Conservation (phyloP, 2,113 vertebrate species). For the Laticauda colubrina region DNA sequence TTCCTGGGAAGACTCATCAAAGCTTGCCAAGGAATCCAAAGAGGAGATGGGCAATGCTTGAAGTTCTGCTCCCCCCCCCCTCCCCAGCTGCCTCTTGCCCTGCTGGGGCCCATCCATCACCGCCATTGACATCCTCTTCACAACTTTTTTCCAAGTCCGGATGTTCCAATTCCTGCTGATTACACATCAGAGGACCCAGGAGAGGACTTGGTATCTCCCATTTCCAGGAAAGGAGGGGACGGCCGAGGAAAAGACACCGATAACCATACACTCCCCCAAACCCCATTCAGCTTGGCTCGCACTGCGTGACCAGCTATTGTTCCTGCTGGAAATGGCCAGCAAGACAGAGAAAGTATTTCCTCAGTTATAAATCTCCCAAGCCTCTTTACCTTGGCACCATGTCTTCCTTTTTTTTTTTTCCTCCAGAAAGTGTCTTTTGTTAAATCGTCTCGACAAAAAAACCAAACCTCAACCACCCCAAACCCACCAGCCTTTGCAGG, state of each 20-base stretch:
- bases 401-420: slow-evolving; percentile 64
- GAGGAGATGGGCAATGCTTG: slow-evolving; percentile 74
- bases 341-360: slow-evolving; percentile 76
- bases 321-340: slow-evolving; percentile 66
- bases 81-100: slow-evolving; percentile 46
- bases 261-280: slow-evolving; percentile 66
- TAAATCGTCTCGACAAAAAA: not conserved
- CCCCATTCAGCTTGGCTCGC: slow-evolving; percentile 65
- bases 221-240: slow-evolving; percentile 87
- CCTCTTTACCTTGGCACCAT: slow-evolving; percentile 61
- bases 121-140: slow-evolving; percentile 71
- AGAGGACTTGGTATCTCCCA: slow-evolving; percentile 61
- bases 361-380: slow-evolving; percentile 80
- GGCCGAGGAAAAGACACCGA: slow-evolving; percentile 71
- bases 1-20: slow-evolving; percentile 50
- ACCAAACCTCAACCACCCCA: not conserved
- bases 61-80: slow-evolving; percentile 58
- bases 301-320: slow-evolving; percentile 82
- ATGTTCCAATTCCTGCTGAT: slow-evolving; percentile 75
- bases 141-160: slow-evolving; percentile 74
- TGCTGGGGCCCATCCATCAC: slow-evolving; percentile 70
- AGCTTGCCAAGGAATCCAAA: slow-evolving; percentile 59
- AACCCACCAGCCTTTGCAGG: not conserved
- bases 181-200: slow-evolving; percentile 62
- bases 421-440: slow-evolving; percentile 54